Percentiles rank a stretch among this genome's conserved stretches.
phyloP scores from a whole-genome alignment of 2,797 vertebrate genomes.

The Danio kyathit region DNA sequence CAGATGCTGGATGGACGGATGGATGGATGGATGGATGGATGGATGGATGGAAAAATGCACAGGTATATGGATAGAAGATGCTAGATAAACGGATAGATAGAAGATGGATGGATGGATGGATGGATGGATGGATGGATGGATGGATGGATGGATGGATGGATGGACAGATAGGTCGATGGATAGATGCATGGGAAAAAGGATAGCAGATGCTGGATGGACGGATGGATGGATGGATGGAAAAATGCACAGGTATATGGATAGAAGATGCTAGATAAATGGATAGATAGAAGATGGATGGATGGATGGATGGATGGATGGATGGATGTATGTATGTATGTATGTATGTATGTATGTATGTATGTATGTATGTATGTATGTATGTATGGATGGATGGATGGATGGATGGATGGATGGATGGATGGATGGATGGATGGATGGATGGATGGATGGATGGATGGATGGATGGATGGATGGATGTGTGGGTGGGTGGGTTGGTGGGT shows the following conservation, averaged over 20 bases:
- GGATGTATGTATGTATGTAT: neutral
- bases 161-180: no score
- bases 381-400: neutral
- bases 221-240: neutral
- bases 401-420: neutral
- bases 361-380: neutral
- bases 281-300: neutral
- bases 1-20: no score
- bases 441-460: neutral
- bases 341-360: neutral
- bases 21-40: no score
- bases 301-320: neutral
- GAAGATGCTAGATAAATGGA: neutral
- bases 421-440: neutral
- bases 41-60: no score
- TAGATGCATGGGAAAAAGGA: neutral
- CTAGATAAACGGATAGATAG: no score
- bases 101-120: no score
- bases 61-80: no score
- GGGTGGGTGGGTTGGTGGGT: no score
- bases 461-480: no score
- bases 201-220: neutral
- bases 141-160: no score
- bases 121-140: neutral
- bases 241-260: neutral